Evolutionary conservation across 2,888 invertebrate genomes (phyloP).

Genomic region (Netelia fuscicornis): DNA sequence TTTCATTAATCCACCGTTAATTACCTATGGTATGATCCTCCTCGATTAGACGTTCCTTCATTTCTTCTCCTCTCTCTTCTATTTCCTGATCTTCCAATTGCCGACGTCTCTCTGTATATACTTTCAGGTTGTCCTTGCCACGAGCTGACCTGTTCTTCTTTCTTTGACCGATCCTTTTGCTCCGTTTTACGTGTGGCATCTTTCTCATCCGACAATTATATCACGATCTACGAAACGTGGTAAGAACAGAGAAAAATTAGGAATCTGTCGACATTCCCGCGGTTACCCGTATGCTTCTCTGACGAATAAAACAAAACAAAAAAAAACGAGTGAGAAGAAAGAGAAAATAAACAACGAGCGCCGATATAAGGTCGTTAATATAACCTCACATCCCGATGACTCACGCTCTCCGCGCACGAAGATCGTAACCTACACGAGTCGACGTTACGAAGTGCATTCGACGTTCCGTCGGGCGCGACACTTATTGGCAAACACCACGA

Average conservation of each 20-base stretch:
- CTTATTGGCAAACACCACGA: no score
- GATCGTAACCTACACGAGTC: no score
- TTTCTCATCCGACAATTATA: constrained; percentile 5
- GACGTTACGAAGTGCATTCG: no score
- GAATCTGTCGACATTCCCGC: not conserved
- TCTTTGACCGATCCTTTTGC: constrained; percentile 25
- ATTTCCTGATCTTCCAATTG: constrained; percentile 7
- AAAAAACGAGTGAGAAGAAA: no score
- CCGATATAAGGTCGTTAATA: no score
- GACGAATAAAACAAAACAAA: no score
- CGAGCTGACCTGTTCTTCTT: constrained; percentile 32
- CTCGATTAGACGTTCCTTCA: not conserved
- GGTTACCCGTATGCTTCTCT: no score
- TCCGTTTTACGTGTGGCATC: constrained; percentile 39
- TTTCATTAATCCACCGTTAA: not conserved
- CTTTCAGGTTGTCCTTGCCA: constrained; percentile 5
- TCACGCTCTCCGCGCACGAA: no score
- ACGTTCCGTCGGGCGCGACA: no score
- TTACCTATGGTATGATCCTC: constrained; percentile 27
- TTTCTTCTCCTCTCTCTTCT: not conserved
- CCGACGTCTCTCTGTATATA: constrained; percentile 9
- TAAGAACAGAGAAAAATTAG: not conserved
- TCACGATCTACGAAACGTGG: not conserved
- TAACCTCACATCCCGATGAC: no score
- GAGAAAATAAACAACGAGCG: not conserved